Evolutionary conservation across 2,888 invertebrate species (phyloP).

Genomic region (Agonopterix arenella): DNA sequence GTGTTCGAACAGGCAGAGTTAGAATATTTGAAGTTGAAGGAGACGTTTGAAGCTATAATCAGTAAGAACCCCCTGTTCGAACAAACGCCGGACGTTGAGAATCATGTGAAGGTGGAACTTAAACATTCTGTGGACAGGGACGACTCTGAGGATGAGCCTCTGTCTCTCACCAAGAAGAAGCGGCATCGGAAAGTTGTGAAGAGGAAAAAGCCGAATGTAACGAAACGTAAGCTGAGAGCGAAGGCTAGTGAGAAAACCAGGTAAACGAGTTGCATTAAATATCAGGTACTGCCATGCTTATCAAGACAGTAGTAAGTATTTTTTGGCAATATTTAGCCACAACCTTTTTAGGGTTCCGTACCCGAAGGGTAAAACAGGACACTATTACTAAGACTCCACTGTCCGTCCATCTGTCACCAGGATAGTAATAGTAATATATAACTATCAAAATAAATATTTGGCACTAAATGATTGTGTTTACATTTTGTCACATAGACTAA

Average conservation of each 20-base stretch:
- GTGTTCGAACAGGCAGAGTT: slow-evolving; percentile 56
- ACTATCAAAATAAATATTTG: too few species aligned
- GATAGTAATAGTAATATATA: too few species aligned
- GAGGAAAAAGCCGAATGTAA: slow-evolving; percentile 42
- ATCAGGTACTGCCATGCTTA: too few species aligned
- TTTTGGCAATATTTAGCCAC: too few species aligned
- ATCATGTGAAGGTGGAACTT: slow-evolving; percentile 33
- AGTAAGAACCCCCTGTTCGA: slow-evolving; percentile 58
- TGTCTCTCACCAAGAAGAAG: slow-evolving; percentile 49
- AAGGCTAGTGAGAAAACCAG: slow-evolving; percentile 5
- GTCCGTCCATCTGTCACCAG: too few species aligned
- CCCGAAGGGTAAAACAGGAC: too few species aligned
- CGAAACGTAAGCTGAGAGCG: slow-evolving; percentile 24
- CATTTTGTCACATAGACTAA: background rate
- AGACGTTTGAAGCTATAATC: slow-evolving; percentile 53
- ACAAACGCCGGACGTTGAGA: slow-evolving; percentile 11
- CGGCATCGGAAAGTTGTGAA: slow-evolving; percentile 41
- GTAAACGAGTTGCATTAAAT: background rate
- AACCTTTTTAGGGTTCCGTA: too few species aligned
- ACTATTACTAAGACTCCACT: too few species aligned
- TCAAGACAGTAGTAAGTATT: too few species aligned
- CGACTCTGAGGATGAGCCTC: slow-evolving; percentile 59
- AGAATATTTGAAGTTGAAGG: slow-evolving; percentile 53
- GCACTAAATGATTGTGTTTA: background rate
- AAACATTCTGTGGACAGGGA: background rate